Conservation (phyloP, 2,797 vertebrate genomes). For the Petrocephalus sullivani region DNA sequence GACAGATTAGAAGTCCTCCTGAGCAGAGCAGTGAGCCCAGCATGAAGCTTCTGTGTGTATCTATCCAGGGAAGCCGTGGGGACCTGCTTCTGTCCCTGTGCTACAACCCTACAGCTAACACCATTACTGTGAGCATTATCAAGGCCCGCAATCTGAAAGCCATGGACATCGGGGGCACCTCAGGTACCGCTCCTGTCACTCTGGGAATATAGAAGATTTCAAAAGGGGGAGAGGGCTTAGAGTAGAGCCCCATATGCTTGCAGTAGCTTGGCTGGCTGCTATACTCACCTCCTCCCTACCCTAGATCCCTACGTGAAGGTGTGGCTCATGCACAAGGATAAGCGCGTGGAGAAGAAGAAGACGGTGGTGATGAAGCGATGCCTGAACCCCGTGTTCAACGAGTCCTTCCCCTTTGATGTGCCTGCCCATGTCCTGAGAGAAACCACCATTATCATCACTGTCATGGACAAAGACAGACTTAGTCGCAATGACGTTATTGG, state of each 20-base stretch:
- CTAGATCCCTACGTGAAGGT: slow-evolving; percentile 96
- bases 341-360: slow-evolving; percentile 98
- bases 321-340: slow-evolving; percentile 99
- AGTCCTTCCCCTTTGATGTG: slow-evolving; percentile 95
- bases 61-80: slow-evolving; percentile 81
- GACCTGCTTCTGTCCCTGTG: slow-evolving; percentile 89
- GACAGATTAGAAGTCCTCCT: not conserved
- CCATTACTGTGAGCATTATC: slow-evolving; percentile 97
- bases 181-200: slow-evolving; percentile 65
- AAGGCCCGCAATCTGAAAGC: slow-evolving; percentile 99
- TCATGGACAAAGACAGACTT: slow-evolving; percentile 98
- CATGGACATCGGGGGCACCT: slow-evolving; percentile 99
- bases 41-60: slow-evolving; percentile 33
- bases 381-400: slow-evolving; percentile 95
- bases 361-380: slow-evolving; percentile 97
- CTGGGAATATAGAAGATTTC: not conserved
- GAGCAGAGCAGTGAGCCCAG: not conserved
- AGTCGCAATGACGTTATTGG: slow-evolving; percentile 98
- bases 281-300: slow-evolving; percentile 11
- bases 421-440: slow-evolving; percentile 94
- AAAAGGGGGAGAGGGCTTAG: not conserved
- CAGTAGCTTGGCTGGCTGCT: not conserved
- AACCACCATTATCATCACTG: slow-evolving; percentile 97
- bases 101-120: slow-evolving; percentile 97
- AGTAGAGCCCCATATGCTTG: not conserved